Evolutionary conservation across 2,888 invertebrate species (phyloP).

Genomic region (Chrysolina oricalcia): DNA sequence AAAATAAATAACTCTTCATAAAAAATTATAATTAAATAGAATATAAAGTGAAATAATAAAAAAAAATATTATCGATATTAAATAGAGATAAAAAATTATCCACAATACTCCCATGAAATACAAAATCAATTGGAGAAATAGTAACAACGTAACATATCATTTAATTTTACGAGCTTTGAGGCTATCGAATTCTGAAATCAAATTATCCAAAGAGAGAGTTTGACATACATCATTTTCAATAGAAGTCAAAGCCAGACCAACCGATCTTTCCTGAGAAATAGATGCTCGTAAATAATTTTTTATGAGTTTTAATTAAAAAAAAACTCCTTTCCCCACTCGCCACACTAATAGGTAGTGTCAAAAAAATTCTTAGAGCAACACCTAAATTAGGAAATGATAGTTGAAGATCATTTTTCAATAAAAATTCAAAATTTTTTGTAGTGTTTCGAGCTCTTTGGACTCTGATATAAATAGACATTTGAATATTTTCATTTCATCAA

Average conservation of each 20-base stretch:
- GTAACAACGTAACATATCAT: too few species aligned
- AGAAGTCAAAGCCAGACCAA: background rate
- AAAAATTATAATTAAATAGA: too few species aligned
- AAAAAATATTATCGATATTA: too few species aligned
- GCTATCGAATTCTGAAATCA: background rate
- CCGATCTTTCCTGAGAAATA: background rate
- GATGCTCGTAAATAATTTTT: constrained; percentile 23
- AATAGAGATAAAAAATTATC: too few species aligned
- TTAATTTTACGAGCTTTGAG: background rate
- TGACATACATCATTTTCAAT: background rate
- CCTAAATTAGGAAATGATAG: background rate
- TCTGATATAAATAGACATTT: background rate
- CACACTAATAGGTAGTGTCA: constrained; percentile 13
- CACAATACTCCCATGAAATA: background rate
- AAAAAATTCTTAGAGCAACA: background rate
- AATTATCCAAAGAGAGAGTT: background rate
- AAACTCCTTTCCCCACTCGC: constrained; percentile 25
- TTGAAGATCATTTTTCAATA: background rate
- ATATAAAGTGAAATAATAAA: too few species aligned
- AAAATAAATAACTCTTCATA: too few species aligned
- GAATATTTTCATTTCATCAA: too few species aligned
- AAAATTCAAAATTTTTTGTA: too few species aligned
- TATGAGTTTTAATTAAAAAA: constrained; percentile 24
- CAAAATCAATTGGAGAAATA: background rate
- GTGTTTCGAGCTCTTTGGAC: too few species aligned